Evolutionary conservation across 2,797 vertebrate species (phyloP).

Genomic region (Pogoniulus pusillus): DNA sequence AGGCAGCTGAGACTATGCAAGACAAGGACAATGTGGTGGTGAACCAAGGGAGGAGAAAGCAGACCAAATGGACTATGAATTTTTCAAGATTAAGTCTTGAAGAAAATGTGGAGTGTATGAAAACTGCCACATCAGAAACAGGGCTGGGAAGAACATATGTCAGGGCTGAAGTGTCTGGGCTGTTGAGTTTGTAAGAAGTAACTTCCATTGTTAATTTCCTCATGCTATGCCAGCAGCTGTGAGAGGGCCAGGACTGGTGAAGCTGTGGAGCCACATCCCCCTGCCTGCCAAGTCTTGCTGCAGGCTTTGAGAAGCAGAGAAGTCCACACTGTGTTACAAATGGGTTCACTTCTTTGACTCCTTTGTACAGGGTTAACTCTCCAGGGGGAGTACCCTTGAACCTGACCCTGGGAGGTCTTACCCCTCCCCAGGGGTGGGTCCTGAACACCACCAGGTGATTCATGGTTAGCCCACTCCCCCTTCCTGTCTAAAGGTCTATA

Average conservation of each 20-base stretch:
- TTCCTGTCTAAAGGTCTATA: too few relatives aligned
- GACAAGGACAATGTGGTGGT: fast-evolving
- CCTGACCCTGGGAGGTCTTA: too few relatives aligned
- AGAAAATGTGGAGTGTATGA: fast-evolving
- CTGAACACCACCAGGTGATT: too few relatives aligned
- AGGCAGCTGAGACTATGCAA: not conserved
- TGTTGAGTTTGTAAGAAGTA: not conserved
- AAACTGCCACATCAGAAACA: not conserved
- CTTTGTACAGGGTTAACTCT: too few relatives aligned
- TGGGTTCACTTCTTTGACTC: not conserved
- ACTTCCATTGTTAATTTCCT: not conserved
- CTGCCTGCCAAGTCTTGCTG: not conserved
- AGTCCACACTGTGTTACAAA: fast-evolving
- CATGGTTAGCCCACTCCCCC: too few relatives aligned
- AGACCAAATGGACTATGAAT: too few relatives aligned
- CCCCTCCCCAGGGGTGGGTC: too few relatives aligned
- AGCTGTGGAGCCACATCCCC: fast-evolving
- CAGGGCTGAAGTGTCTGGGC: not conserved
- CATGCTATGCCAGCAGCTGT: not conserved
- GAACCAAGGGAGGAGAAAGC: not conserved
- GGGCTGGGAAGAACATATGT: not conserved
- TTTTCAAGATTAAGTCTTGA: not conserved
- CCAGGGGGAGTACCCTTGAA: too few relatives aligned
- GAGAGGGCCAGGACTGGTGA: fast-evolving
- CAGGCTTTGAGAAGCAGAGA: not conserved